These are phyloP conservation scores for Excalfactoria chinensis DNA, from an alignment of 2,113 vertebrate genomes.

Conservation along the genomic window DNA sequence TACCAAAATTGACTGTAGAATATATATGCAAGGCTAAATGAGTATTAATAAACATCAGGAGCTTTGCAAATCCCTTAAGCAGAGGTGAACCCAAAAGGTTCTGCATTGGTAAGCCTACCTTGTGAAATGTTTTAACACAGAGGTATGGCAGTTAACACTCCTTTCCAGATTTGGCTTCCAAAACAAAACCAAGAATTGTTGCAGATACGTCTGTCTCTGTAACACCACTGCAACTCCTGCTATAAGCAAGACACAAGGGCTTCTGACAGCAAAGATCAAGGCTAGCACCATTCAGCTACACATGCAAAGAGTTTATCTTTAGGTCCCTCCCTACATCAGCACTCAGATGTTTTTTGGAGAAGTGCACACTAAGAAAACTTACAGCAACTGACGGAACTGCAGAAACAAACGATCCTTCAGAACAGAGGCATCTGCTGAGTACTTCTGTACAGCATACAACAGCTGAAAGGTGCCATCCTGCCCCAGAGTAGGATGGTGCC, in stretches of 20 bases:
- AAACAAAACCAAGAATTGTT: not conserved
- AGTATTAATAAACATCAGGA: not conserved
- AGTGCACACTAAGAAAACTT: not conserved
- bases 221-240: not conserved
- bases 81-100: no score
- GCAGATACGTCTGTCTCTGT: fast-evolving
- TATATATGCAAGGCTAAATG: not conserved
- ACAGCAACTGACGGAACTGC: not conserved
- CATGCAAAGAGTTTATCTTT: not conserved
- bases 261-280: not conserved
- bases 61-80: not conserved
- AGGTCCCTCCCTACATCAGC: not conserved
- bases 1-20: not conserved
- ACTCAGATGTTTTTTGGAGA: not conserved
- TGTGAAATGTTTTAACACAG: not conserved
- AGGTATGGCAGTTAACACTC: not conserved
- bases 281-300: not conserved
- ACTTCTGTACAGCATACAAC: not conserved
- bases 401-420: not conserved
- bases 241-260: not conserved
- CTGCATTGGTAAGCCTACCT: not conserved
- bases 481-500: not conserved
- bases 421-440: not conserved
- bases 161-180: not conserved
- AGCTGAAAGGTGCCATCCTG: not conserved